phyloP scores from a whole-genome alignment of 2,797 vertebrate species.

The Urophycis tenuis region DNA sequence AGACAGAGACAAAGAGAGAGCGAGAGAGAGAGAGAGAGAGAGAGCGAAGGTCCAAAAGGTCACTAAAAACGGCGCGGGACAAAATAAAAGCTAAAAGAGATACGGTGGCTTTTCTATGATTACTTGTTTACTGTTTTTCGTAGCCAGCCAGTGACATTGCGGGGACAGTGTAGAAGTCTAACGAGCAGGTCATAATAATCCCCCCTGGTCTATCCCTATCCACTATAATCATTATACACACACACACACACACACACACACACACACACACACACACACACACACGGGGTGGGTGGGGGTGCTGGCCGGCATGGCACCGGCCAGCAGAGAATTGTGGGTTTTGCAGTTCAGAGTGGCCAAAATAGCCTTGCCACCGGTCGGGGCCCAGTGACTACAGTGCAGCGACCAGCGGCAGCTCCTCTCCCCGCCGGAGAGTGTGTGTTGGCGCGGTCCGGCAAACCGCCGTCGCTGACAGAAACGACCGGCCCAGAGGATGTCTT shows the following conservation, averaged over 20 bases:
- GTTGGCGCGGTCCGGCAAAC: conserved; percentile 59
- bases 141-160: conserved; percentile 47
- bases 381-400: conserved; percentile 57
- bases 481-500: conserved; percentile 55
- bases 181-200: conserved; percentile 66
- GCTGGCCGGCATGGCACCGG: conserved; percentile 65
- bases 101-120: conserved; percentile 20
- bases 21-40: too few relatives aligned
- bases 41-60: conserved; percentile 14
- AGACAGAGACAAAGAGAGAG: too few relatives aligned
- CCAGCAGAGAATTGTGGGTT: conserved; percentile 69
- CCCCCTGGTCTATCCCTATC: conserved; percentile 68
- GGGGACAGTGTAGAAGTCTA: conserved; percentile 57
- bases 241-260: conserved; percentile 47
- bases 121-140: conserved; percentile 52
- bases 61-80: not conserved
- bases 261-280: conserved; percentile 53
- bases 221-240: conserved; percentile 63
- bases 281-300: too few relatives aligned
- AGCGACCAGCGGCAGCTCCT: conserved; percentile 53
- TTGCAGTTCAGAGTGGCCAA: conserved; percentile 69
- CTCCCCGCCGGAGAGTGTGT: too few relatives aligned
- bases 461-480: conserved; percentile 65
- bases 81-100: conserved; percentile 12
- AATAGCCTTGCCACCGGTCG: conserved; percentile 64